Conservation (phyloP, 1,140 invertebrate species). For the Stegodyphus dumicola region DNA sequence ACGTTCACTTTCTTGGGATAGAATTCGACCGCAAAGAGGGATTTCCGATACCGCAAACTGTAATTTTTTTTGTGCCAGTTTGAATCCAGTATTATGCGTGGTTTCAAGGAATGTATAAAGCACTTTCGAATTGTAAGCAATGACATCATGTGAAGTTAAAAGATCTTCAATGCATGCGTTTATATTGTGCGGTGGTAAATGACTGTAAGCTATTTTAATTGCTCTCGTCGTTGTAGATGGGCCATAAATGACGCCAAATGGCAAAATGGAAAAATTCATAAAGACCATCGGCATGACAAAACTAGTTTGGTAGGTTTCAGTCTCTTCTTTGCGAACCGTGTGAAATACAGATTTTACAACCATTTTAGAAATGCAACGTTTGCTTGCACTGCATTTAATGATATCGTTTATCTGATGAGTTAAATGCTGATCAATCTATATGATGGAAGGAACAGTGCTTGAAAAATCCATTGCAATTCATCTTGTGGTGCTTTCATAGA, state of each 20-base stretch:
- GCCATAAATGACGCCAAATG: background rate
- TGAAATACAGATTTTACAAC: background rate
- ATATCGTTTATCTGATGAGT: no score
- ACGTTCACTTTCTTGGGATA: background rate
- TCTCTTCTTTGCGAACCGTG: background rate
- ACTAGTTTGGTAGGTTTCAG: background rate
- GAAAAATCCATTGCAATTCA: no score
- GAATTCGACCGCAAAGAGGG: background rate
- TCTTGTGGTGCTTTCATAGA: no score
- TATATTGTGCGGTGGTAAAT: background rate
- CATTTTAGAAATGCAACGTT: background rate
- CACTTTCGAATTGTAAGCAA: background rate
- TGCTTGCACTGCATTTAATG: no score
- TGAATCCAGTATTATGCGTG: background rate
- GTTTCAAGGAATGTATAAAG: background rate
- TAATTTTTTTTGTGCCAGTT: background rate
- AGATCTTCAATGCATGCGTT: background rate
- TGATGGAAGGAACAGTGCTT: no score
- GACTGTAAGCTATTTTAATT: background rate
- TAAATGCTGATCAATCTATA: no score
- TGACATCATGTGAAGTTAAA: no score
- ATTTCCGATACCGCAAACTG: background rate
- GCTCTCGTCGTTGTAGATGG: conserved; percentile 1
- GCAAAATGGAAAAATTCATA: background rate
- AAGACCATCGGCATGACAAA: background rate